phyloP scores from a whole-genome alignment of 1,140 invertebrate genomes.

The Drosophila tani region DNA sequence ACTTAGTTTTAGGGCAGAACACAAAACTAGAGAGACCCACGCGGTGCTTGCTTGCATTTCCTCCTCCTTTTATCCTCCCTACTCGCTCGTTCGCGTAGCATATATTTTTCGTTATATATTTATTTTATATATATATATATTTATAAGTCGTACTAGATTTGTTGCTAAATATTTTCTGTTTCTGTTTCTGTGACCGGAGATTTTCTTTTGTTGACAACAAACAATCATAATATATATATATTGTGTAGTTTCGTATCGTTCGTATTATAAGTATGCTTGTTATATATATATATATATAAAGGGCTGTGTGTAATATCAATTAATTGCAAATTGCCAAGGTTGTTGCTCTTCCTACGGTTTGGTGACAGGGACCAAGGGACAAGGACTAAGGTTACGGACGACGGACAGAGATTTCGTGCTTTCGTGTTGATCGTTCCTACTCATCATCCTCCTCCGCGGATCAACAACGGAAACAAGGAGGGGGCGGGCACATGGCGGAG shows the following conservation, averaged over 20 bases:
- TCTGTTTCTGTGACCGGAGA: constrained; percentile 1
- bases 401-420: constrained; percentile 9
- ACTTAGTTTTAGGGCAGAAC: constrained; percentile 45
- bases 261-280: constrained; percentile 8
- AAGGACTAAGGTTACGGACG: not conserved
- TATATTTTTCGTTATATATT: constrained; percentile 26
- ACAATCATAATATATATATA: constrained; percentile 5
- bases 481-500: not conserved
- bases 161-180: constrained; percentile 22
- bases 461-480: constrained; percentile 9
- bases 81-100: constrained; percentile 6
- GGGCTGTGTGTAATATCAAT: constrained; percentile 28
- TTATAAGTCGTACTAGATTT: constrained; percentile 40
- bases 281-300: constrained; percentile 24
- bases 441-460: not conserved
- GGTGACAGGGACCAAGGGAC: constrained; percentile 10
- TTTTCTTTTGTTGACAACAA: constrained; percentile 13
- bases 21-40: constrained; percentile 37
- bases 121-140: constrained; percentile 26
- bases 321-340: constrained; percentile 14
- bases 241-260: constrained; percentile 5
- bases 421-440: not conserved
- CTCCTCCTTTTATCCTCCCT: constrained; percentile 1
- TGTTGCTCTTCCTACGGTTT: constrained; percentile 8
- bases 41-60: constrained; percentile 10